Percentiles rank a stretch among this genome's conserved stretches.
Evolutionary conservation across 2,888 invertebrate species (phyloP).

Genomic region (Ceraclea dissimilis): DNA sequence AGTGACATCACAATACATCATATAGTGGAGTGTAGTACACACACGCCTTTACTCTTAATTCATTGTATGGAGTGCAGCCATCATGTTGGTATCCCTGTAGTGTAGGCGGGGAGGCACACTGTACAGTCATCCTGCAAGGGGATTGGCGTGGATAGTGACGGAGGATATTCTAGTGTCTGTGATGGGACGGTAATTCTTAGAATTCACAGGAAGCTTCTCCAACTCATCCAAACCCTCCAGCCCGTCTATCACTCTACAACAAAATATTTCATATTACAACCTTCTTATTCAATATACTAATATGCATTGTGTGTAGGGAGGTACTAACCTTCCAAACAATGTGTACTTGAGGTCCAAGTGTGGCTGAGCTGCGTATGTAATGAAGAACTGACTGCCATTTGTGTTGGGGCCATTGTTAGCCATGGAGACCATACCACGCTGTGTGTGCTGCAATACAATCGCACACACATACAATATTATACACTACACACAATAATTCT

Average conservation of each 20-base stretch:
- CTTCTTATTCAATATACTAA: neutral
- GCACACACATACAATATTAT: too few relatives aligned
- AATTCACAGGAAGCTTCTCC: slow-evolving; percentile 90
- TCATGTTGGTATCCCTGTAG: too few relatives aligned
- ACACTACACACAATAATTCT: too few relatives aligned
- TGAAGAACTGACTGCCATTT: slow-evolving; percentile 97
- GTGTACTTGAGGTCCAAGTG: slow-evolving; percentile 97
- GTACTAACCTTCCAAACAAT: slow-evolving; percentile 81
- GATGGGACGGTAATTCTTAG: slow-evolving; percentile 84
- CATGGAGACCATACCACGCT: slow-evolving; percentile 90
- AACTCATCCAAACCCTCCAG: slow-evolving; percentile 92
- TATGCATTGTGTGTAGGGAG: neutral
- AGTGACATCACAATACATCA: too few relatives aligned
- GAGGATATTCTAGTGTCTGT: slow-evolving; percentile 80
- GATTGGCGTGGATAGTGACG: slow-evolving; percentile 97
- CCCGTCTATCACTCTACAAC: slow-evolving; percentile 87
- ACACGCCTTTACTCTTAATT: too few relatives aligned
- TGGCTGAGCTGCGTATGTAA: slow-evolving; percentile 89
- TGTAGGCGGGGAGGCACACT: too few relatives aligned
- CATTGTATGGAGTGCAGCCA: too few relatives aligned
- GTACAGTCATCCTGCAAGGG: slow-evolving; percentile 79
- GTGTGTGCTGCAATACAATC: slow-evolving; percentile 58
- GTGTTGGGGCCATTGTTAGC: slow-evolving; percentile 98
- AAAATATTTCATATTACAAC: neutral
- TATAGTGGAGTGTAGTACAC: too few relatives aligned